phyloP scores from a whole-genome alignment of 2,113 vertebrate species.

The Oenanthe oenanthe region DNA sequence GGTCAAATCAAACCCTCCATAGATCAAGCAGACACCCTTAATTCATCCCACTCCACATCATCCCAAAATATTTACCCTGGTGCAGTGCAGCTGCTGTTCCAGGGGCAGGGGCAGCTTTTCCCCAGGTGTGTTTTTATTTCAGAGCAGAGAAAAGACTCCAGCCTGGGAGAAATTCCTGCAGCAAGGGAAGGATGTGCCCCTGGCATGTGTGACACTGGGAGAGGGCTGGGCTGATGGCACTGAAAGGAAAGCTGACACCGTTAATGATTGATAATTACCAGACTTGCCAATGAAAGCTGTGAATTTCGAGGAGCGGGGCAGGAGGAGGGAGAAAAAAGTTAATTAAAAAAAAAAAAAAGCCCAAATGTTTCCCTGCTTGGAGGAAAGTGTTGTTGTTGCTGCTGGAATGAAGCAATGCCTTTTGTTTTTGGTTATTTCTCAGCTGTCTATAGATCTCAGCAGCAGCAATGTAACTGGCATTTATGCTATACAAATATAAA shows the following conservation, averaged over 20 bases:
- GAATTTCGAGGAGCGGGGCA: neutral
- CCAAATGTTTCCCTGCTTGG: neutral
- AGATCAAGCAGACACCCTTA: constrained; percentile 1
- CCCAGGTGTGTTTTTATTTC: rapidly evolving
- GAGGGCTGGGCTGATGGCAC: neutral
- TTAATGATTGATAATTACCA: constrained; percentile 25
- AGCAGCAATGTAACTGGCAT: neutral
- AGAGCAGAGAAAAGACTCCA: neutral
- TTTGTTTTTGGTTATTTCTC: constrained; percentile 34
- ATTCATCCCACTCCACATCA: constrained; percentile 5
- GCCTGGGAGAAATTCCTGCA: neutral
- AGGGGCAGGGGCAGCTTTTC: neutral
- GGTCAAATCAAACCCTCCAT: constrained; percentile 27
- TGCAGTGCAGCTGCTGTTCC: neutral
- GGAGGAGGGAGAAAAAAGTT: constrained; percentile 17
- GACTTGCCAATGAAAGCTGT: neutral
- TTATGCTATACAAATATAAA: constrained; percentile 7
- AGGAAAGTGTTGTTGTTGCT: constrained; percentile 17
- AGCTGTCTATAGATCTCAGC: neutral
- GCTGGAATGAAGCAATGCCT: neutral
- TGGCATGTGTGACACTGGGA: neutral
- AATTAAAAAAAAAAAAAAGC: constrained; percentile 51
- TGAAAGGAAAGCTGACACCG: neutral
- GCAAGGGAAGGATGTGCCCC: neutral
- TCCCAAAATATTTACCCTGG: neutral